Evolutionary conservation across 2,888 invertebrate species (phyloP).

Genomic region (Mythimna albipuncta): DNA sequence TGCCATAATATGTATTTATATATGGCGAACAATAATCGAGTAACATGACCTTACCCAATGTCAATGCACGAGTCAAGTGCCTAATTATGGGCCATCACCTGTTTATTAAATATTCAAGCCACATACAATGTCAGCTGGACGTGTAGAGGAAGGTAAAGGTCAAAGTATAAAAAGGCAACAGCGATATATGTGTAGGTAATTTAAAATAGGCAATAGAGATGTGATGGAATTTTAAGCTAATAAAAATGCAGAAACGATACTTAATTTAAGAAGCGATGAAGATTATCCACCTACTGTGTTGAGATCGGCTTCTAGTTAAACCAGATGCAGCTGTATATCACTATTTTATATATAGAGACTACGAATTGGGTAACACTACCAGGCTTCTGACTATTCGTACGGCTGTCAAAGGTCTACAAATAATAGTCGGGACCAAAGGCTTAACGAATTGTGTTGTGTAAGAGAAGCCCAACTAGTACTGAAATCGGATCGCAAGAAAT

Average conservation of each 20-base stretch:
- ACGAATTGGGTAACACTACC: too few relatives aligned
- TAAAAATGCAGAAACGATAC: not conserved
- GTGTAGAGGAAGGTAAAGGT: slow-evolving; percentile 45
- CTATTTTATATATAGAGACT: too few relatives aligned
- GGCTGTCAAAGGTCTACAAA: too few relatives aligned
- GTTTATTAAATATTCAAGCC: slow-evolving; percentile 51
- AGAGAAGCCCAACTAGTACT: not conserved
- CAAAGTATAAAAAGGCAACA: slow-evolving; percentile 16
- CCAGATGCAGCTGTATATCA: too few relatives aligned
- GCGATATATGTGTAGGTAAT: not conserved
- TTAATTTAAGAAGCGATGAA: not conserved
- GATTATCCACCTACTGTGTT: not conserved
- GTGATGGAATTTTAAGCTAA: not conserved
- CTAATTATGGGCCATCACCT: slow-evolving; percentile 43
- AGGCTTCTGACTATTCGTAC: too few relatives aligned
- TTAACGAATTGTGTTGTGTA: not conserved
- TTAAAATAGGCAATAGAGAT: slow-evolving; percentile 8
- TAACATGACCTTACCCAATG: slow-evolving; percentile 70
- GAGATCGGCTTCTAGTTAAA: too few relatives aligned
- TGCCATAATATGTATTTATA: slow-evolving; percentile 12
- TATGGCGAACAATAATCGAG: slow-evolving; percentile 43
- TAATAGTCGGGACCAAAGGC: too few relatives aligned
- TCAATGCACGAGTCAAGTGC: slow-evolving; percentile 46
- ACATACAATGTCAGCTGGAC: slow-evolving; percentile 55
- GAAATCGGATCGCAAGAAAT: not conserved